phyloP scores from a whole-genome alignment of 1,140 invertebrate genomes.

The Anoplophora glabripennis region DNA sequence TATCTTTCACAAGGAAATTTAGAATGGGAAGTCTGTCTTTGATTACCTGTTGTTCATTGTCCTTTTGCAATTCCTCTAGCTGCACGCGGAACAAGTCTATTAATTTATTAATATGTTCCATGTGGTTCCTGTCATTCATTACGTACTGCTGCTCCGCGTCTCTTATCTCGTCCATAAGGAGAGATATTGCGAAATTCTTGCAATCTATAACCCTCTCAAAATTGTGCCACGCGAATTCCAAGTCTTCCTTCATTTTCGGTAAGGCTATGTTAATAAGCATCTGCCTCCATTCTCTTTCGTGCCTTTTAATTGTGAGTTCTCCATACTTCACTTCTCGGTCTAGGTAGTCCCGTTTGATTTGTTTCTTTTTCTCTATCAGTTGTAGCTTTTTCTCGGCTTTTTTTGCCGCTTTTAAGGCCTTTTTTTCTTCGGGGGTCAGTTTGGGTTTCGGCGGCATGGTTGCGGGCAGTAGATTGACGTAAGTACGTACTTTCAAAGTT shows the following conservation, averaged over 20 bases:
- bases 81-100: slow-evolving; percentile 32
- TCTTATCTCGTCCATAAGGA: slow-evolving; percentile 41
- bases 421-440: slow-evolving; percentile 32
- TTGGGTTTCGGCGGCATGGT: slow-evolving; percentile 19
- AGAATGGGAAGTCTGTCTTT: too few species aligned
- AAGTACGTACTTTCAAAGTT: too few species aligned
- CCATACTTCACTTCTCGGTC: slow-evolving; percentile 36
- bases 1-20: too few species aligned
- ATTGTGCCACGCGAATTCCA: slow-evolving; percentile 40
- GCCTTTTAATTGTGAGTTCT: slow-evolving; percentile 27
- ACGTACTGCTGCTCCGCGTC: slow-evolving; percentile 38
- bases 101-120: slow-evolving; percentile 38
- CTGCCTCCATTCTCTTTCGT: slow-evolving; percentile 41
- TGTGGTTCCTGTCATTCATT: slow-evolving; percentile 32
- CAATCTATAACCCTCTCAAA: slow-evolving; percentile 41
- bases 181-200: slow-evolving; percentile 43
- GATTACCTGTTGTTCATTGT: slow-evolving; percentile 23
- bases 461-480: too few species aligned
- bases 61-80: slow-evolving; percentile 29
- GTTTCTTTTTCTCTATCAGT: slow-evolving; percentile 25
- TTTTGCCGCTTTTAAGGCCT: slow-evolving; percentile 26
- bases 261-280: slow-evolving; percentile 38
- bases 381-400: slow-evolving; percentile 28
- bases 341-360: slow-evolving; percentile 33
- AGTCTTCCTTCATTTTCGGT: slow-evolving; percentile 34